Percentiles rank a stretch among this genome's conserved stretches.
phyloP scores from a whole-genome alignment of 2,113 vertebrate genomes.

The Tetraodon nigroviridis region DNA sequence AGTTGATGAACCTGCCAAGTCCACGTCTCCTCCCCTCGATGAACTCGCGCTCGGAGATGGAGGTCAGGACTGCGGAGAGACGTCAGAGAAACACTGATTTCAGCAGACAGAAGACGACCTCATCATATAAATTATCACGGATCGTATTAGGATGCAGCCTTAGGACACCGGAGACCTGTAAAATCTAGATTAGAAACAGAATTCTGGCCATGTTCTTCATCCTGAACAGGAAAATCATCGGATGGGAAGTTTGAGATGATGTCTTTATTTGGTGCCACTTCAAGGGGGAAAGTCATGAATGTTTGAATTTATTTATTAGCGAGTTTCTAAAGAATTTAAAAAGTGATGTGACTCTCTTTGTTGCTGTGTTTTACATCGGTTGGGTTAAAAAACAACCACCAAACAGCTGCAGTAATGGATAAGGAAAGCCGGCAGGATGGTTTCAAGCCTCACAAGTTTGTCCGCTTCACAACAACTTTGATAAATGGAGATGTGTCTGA shows the following conservation, averaged over 20 bases:
- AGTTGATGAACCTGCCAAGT: slow-evolving; percentile 86
- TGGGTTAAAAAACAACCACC: slow-evolving; percentile 6
- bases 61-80: slow-evolving; percentile 59
- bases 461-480: slow-evolving; percentile 13
- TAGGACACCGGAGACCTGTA: too few species aligned
- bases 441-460: slow-evolving; percentile 24
- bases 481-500: slow-evolving; percentile 17
- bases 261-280: too few species aligned
- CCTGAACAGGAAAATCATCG: too few species aligned
- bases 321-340: too few species aligned
- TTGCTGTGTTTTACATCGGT: background rate
- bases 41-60: slow-evolving; percentile 86
- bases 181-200: too few species aligned
- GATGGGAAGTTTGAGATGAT: too few species aligned
- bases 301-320: too few species aligned
- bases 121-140: too few species aligned
- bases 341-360: background rate
- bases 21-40: slow-evolving; percentile 89
- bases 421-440: slow-evolving; percentile 20
- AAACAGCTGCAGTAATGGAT: slow-evolving; percentile 18
- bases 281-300: too few species aligned
- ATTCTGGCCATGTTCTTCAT: too few species aligned
- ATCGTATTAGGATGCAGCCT: too few species aligned
- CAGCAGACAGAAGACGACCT: background rate
- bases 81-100: slow-evolving; percentile 9